Evolutionary conservation across 2,113 vertebrate species (phyloP).

Genomic region (Chaetodon auriga): DNA sequence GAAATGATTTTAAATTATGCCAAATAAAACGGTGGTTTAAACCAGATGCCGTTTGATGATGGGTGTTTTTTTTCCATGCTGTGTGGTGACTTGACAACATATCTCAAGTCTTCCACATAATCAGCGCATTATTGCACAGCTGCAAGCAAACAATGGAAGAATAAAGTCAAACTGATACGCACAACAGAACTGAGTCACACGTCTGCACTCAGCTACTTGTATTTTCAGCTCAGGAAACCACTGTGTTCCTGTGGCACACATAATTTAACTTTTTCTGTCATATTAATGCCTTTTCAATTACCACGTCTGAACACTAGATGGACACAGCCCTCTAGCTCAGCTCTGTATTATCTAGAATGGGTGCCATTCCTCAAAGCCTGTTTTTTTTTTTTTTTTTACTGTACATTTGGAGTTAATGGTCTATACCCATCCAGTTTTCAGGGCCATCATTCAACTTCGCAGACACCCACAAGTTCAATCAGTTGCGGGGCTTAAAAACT

Average conservation of each 20-base stretch:
- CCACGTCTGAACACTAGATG: slow-evolving; percentile 76
- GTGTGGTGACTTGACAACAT: neutral
- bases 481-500: slow-evolving; percentile 45
- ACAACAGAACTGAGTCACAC: slow-evolving; percentile 11
- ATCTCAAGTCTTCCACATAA: neutral
- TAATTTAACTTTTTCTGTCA: neutral
- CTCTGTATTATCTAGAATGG: neutral
- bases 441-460: slow-evolving; percentile 63
- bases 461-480: slow-evolving; percentile 67
- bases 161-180: neutral
- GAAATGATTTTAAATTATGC: slow-evolving; percentile 89
- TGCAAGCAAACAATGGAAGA: neutral
- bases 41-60: slow-evolving; percentile 29
- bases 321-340: slow-evolving; percentile 56
- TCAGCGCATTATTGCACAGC: neutral
- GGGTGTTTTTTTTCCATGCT: neutral
- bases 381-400: neutral
- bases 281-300: slow-evolving; percentile 38
- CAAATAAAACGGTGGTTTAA: slow-evolving; percentile 84
- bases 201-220: neutral
- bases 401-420: slow-evolving; percentile 70
- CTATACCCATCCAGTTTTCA: slow-evolving; percentile 53
- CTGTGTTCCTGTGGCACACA: neutral
- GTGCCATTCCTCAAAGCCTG: slow-evolving; percentile 26
- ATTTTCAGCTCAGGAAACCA: slow-evolving; percentile 58